Evolutionary conservation across 2,888 invertebrate species (phyloP).

Genomic region (Lithophane socia): DNA sequence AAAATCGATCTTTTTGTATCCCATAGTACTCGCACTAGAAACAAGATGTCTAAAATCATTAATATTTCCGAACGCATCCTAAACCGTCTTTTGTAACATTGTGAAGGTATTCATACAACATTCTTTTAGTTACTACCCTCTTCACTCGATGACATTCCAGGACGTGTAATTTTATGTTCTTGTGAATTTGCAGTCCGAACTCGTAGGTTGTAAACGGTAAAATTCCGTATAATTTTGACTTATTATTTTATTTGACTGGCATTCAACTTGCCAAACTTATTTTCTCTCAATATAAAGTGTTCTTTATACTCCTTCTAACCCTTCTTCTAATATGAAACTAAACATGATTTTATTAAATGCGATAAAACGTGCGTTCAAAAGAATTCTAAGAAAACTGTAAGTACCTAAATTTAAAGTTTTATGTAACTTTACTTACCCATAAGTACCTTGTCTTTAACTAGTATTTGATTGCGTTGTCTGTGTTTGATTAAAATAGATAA

Average conservation of each 20-base stretch:
- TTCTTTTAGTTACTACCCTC: constrained; percentile 17
- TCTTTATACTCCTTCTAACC: constrained; percentile 41
- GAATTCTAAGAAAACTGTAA: constrained; percentile 80
- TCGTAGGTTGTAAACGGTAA: constrained; percentile 2
- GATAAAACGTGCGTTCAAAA: constrained; percentile 77
- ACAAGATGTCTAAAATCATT: not conserved
- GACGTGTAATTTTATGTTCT: not conserved
- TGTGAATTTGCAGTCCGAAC: constrained; percentile 10
- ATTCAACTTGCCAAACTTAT: constrained; percentile 1
- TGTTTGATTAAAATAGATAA: not conserved
- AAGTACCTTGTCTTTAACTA: not conserved
- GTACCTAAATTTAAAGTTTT: constrained; percentile 51
- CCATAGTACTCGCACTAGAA: too few species aligned
- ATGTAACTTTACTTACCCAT: not conserved
- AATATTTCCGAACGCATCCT: constrained; percentile 10
- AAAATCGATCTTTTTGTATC: too few species aligned
- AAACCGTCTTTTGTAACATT: not conserved
- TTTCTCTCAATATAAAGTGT: constrained; percentile 24
- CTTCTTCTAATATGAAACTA: not conserved
- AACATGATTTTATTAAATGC: constrained; percentile 43
- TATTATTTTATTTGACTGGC: constrained; percentile 24
- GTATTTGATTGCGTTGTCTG: not conserved
- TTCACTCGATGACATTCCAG: not conserved
- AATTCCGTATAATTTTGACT: constrained; percentile 2
- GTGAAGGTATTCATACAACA: constrained; percentile 5